A percentile compares a stretch with the other conserved stretches of the same genome.
Conservation (phyloP, 1,140 invertebrate species). For the Diachasma alloeum region DNA sequence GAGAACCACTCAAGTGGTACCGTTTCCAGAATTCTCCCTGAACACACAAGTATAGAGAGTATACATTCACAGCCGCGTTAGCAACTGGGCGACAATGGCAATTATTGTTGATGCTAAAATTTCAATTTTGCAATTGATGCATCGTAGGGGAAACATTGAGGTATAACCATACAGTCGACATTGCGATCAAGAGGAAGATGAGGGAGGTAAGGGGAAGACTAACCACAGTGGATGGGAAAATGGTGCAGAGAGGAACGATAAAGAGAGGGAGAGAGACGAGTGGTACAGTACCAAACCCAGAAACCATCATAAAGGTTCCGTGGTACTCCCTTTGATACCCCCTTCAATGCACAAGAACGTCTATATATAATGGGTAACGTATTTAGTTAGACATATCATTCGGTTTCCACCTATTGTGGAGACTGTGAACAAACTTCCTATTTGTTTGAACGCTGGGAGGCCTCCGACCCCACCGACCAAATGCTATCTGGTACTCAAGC, state of each 20-base stretch:
- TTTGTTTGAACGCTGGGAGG: constrained; percentile 51
- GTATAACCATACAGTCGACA: neutral
- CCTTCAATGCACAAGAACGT: constrained; percentile 4
- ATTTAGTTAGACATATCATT: constrained; percentile 65
- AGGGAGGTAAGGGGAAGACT: constrained; percentile 34
- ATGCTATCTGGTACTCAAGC: neutral
- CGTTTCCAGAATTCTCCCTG: neutral
- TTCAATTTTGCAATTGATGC: constrained; percentile 62
- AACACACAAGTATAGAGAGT: neutral
- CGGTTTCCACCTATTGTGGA: constrained; percentile 61
- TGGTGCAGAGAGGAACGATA: constrained; percentile 51
- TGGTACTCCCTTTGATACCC: constrained; percentile 56
- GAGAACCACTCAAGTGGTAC: constrained; percentile 43
- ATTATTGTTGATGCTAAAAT: constrained; percentile 59
- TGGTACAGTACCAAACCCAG: constrained; percentile 43
- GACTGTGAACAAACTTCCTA: constrained; percentile 58
- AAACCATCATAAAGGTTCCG: constrained; percentile 63
- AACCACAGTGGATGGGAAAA: constrained; percentile 26
- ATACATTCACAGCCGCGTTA: neutral
- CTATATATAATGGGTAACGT: constrained; percentile 44
- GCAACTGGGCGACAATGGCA: constrained; percentile 49
- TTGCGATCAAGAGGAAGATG: neutral
- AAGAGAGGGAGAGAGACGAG: neutral
- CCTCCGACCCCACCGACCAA: neutral
- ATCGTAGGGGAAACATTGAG: constrained; percentile 43